phyloP scores from a whole-genome alignment of 1,140 invertebrate species.

The Pteromalus puparum region DNA sequence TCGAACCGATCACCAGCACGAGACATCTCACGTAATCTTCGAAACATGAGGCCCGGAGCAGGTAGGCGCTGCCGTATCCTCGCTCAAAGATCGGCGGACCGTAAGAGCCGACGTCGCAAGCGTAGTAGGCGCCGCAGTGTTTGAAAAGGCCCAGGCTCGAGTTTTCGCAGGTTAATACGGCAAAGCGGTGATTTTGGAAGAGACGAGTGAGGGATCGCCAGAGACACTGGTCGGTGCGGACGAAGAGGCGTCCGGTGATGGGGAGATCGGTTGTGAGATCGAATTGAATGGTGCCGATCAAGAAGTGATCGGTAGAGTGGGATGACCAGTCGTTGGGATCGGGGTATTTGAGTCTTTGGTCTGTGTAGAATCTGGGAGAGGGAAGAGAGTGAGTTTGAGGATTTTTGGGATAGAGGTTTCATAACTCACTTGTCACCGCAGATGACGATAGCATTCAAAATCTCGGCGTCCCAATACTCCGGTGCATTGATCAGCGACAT shows the following conservation, averaged over 20 bases:
- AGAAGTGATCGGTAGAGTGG: conserved; percentile 57
- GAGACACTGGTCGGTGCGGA: conserved; percentile 51
- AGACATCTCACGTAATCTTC: conserved; percentile 59
- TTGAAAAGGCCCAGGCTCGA: conserved; percentile 64
- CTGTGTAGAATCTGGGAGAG: conserved; percentile 57
- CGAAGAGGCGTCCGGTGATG: conserved; percentile 59
- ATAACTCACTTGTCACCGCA: conserved; percentile 59
- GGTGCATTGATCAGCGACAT: conserved; percentile 67
- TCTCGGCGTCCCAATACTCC: conserved; percentile 66
- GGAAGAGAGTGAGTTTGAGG: not conserved
- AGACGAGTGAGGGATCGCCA: conserved; percentile 59
- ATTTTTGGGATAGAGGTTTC: not conserved
- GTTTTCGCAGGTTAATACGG: conserved; percentile 63
- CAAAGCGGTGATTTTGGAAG: conserved; percentile 61
- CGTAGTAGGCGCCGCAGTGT: conserved; percentile 64
- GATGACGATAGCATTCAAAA: conserved; percentile 63
- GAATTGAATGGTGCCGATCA: conserved; percentile 62
- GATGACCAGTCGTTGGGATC: conserved; percentile 50
- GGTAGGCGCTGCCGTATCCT: conserved; percentile 60
- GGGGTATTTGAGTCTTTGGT: conserved; percentile 56
- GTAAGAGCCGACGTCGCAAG: conserved; percentile 62
- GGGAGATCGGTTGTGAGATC: conserved; percentile 58
- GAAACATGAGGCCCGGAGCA: conserved; percentile 60
- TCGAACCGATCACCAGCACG: conserved; percentile 61
- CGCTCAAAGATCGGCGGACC: conserved; percentile 64